phyloP scores from a whole-genome alignment of 2,888 invertebrate genomes.

The Phymatocera aterrima region DNA sequence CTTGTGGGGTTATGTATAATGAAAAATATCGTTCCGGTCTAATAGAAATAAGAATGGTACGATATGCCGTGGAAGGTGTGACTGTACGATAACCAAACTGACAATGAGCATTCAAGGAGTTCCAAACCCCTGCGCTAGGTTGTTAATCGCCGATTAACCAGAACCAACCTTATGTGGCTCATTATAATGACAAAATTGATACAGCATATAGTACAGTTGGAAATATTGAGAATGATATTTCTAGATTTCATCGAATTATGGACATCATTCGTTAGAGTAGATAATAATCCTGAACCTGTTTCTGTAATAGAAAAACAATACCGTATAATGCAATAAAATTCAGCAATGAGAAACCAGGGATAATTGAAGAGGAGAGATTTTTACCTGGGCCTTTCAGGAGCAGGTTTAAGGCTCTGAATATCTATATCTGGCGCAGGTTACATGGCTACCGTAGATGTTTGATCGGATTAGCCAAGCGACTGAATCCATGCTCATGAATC shows the following conservation, averaged over 20 bases:
- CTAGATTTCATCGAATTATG: neutral
- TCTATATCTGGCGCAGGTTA: neutral
- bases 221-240: neutral
- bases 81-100: neutral
- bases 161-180: neutral
- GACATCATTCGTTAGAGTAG: neutral
- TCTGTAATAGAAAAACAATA: neutral
- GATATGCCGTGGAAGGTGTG: neutral
- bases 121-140: neutral
- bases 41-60: neutral
- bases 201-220: neutral
- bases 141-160: neutral
- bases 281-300: neutral
- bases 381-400: neutral
- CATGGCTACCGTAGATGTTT: slow-evolving; percentile 10
- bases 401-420: neutral
- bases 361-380: slow-evolving; percentile 6
- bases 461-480: slow-evolving; percentile 27
- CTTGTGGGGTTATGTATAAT: slow-evolving; percentile 49
- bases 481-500: slow-evolving; percentile 17
- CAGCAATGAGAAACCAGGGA: neutral
- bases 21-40: neutral
- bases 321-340: neutral
- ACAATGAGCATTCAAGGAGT: neutral
- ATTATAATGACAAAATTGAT: neutral